Conservation (phyloP, 2,113 vertebrate species). For the Xenopus laevis region DNA sequence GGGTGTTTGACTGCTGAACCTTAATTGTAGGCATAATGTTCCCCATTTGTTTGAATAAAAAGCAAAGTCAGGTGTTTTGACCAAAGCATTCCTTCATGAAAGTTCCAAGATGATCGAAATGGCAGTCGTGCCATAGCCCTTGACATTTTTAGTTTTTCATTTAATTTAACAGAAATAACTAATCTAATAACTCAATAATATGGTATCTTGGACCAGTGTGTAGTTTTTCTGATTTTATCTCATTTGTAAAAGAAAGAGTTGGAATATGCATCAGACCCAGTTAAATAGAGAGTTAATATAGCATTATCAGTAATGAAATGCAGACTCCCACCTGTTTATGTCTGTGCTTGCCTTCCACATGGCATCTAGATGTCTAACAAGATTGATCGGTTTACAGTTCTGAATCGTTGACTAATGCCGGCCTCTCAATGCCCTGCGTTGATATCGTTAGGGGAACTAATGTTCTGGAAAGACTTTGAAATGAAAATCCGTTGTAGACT, state of each 20-base stretch:
- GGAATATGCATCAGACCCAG: background rate
- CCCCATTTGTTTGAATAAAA: too few relatives aligned
- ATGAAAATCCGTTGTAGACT: slow-evolving; percentile 43
- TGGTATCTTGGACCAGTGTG: background rate
- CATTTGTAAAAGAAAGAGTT: background rate
- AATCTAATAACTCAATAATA: too few relatives aligned
- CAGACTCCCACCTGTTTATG: slow-evolving; percentile 40
- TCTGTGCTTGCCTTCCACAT: slow-evolving; percentile 36
- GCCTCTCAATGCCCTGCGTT: slow-evolving; percentile 33
- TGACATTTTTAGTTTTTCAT: too few relatives aligned
- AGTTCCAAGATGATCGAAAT: too few relatives aligned
- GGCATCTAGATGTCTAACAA: slow-evolving; percentile 40
- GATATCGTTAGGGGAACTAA: slow-evolving; percentile 42
- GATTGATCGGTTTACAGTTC: slow-evolving; percentile 42
- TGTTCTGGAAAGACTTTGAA: slow-evolving; percentile 43
- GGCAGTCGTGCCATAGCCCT: too few relatives aligned
- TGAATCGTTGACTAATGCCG: slow-evolving; percentile 40
- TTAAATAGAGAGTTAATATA: slow-evolving; percentile 17
- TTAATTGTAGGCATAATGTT: too few relatives aligned
- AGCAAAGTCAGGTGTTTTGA: too few relatives aligned
- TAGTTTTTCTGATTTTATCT: too few relatives aligned
- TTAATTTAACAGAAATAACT: too few relatives aligned
- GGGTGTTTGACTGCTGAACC: too few relatives aligned
- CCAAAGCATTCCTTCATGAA: too few relatives aligned
- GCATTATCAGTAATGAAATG: slow-evolving; percentile 29